Evolutionary conservation across 2,113 vertebrate genomes (phyloP), one percentile per base, ranked within the genome.

Genomic region (Dipodomys merriami): DNA sequence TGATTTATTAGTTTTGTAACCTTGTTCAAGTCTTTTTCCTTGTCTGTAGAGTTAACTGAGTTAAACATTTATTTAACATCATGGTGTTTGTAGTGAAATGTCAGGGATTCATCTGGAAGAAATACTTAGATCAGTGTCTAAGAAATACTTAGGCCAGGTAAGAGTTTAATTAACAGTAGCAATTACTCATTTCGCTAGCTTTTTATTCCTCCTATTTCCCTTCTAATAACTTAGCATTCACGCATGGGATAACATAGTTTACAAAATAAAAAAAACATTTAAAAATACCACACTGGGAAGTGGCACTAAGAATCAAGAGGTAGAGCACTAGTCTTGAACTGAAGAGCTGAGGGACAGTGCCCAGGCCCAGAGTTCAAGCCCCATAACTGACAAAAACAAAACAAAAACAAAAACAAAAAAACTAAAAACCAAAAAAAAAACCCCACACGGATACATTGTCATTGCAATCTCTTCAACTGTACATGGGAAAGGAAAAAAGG

Each of bases 141-240:
- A 29, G 23, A 39, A 60, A 39, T 39, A 39, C 39, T 39, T 39
- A 39, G 39, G 39, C 39, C 39, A 44, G 13, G 22, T 62, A 82
- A 65, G 83, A 49, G 39, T 20, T 86, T 15, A 49, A 33, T 73
- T 79, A 77, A 82, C 64, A 85, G 2, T 85, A 19, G 20, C 20
- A 72, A 62, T 33, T 73, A 64, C 71, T 89, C 64, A n/a, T 44
- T 74, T 72, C 11, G 35, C 81, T 81, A 81, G 73, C 11, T 27
- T 88, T 81, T 89, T 74, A 73, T 88, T 68, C 1, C 23, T 83
- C 78, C 57, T 60, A 7, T 72, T 92, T 88, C 25, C 25, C 27
- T 96, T 90, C 69, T 67, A n/a, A 33, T 49, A 74, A 83, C 57
- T 80, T 33, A n/a, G 23, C 76, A 74, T 49, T 77, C 88, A 88